Conservation (phyloP, 2,888 invertebrate species). For the Sylvicola fuscatus region DNA sequence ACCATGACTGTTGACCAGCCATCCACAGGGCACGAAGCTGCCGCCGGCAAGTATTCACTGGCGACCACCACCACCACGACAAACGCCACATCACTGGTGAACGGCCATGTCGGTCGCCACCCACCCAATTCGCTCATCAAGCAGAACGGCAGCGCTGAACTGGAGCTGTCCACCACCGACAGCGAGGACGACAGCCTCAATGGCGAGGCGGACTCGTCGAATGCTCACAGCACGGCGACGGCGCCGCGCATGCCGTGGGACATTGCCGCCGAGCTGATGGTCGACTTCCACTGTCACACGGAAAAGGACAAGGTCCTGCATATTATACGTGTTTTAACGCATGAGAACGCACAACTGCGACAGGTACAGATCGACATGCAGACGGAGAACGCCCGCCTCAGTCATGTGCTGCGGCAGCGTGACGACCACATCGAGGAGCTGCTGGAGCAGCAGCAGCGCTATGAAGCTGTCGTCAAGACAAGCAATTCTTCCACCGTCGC, state of each 20-base stretch:
- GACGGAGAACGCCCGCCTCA: neutral
- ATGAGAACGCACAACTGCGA: conserved; percentile 22
- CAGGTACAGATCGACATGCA: neutral
- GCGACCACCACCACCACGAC: too few relatives aligned
- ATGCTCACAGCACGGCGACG: conserved; percentile 17
- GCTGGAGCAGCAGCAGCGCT: too few relatives aligned
- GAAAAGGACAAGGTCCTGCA: conserved; percentile 22
- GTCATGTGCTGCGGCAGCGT: neutral
- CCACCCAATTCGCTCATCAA: too few relatives aligned
- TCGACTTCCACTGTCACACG: conserved; percentile 17
- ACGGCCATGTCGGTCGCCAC: too few relatives aligned
- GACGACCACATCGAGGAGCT: neutral
- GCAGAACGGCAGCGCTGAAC: conserved; percentile 31
- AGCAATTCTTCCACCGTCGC: neutral
- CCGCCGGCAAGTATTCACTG: too few relatives aligned
- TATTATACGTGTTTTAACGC: conserved; percentile 16
- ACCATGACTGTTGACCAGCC: neutral
- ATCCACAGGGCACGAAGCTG: too few relatives aligned
- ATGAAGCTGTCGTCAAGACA: too few relatives aligned
- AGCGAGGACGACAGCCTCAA: conserved; percentile 38
- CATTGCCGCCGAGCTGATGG: conserved; percentile 20
- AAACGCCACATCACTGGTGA: too few relatives aligned
- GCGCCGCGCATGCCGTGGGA: conserved; percentile 19
- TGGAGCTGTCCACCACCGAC: conserved; percentile 48
- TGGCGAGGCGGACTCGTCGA: conserved; percentile 25